A percentile compares a stretch with the other conserved stretches of the same genome.
phyloP scores from a whole-genome alignment of 2,797 vertebrate species.

The Oryzias dopingdopingensis region DNA sequence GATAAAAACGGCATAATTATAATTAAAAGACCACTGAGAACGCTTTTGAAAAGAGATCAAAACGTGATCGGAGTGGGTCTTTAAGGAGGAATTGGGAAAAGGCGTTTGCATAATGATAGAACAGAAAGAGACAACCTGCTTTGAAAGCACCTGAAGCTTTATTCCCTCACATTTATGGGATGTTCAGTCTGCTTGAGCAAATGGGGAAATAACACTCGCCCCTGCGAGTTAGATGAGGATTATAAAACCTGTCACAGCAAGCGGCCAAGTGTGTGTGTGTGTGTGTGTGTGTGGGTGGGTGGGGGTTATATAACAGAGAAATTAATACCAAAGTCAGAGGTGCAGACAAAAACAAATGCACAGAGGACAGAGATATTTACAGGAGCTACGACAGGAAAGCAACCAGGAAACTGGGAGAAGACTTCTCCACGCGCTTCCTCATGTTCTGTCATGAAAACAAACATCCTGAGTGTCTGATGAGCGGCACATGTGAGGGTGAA shows the following conservation, averaged over 20 bases:
- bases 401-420: neutral
- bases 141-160: conserved; percentile 39
- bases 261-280: conserved; percentile 26
- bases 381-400: conserved; percentile 14
- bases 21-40: neutral
- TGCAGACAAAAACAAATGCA: conserved; percentile 21
- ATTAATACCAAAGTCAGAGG: conserved; percentile 53
- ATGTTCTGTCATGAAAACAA: conserved; percentile 3
- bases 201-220: conserved; percentile 47
- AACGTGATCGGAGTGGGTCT: conserved; percentile 8
- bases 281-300: neutral
- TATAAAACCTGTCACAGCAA: conserved; percentile 69
- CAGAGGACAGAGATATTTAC: conserved; percentile 19
- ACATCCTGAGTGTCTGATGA: neutral
- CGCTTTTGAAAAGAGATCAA: conserved; percentile 24
- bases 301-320: conserved; percentile 62
- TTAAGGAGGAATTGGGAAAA: neutral
- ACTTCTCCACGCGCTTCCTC: neutral
- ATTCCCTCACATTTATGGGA: conserved; percentile 25
- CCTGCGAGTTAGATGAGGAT: conserved; percentile 46
- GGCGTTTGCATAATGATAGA: conserved; percentile 19
- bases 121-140: conserved; percentile 5
- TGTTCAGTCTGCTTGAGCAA: conserved; percentile 15
- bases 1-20: too few relatives aligned
- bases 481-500: neutral